Conservation (phyloP, 2,888 invertebrate genomes). For the Taenaris catops region DNA sequence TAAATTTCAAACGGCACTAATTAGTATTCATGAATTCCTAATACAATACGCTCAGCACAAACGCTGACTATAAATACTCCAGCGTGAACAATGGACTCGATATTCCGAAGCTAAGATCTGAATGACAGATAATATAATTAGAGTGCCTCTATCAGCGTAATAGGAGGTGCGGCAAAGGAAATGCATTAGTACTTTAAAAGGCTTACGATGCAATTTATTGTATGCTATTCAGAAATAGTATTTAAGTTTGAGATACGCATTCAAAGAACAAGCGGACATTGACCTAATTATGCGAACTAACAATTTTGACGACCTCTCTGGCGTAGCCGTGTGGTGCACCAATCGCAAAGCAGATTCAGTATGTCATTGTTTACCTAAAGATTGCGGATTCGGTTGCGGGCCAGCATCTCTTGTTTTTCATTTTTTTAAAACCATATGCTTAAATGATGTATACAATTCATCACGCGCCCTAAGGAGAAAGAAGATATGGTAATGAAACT, state of each 20-base stretch:
- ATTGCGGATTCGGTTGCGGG: too few relatives aligned
- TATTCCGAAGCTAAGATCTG: conserved; percentile 4
- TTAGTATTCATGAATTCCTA: conserved; percentile 8
- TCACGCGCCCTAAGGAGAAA: not conserved
- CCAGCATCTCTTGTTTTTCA: too few relatives aligned
- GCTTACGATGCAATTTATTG: conserved; percentile 20
- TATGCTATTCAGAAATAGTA: too few relatives aligned
- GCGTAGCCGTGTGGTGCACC: too few relatives aligned
- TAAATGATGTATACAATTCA: too few relatives aligned
- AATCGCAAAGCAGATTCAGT: too few relatives aligned
- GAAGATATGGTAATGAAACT: not conserved
- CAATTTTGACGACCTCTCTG: too few relatives aligned
- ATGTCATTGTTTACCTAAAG: too few relatives aligned
- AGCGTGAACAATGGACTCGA: conserved; percentile 3
- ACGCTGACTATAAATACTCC: conserved; percentile 6
- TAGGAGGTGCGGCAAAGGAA: conserved; percentile 6
- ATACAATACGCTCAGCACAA: not conserved
- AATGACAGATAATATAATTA: conserved; percentile 8
- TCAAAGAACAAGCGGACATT: too few relatives aligned
- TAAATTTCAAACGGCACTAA: not conserved
- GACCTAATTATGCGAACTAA: too few relatives aligned
- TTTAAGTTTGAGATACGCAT: too few relatives aligned
- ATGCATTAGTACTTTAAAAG: conserved; percentile 32
- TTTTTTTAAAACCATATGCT: too few relatives aligned
- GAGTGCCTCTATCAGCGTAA: conserved; percentile 4